A percentile compares a stretch with the other conserved stretches of the same genome.
Conservation (phyloP, 2,797 vertebrate species). For the Phalloptychus januarius region DNA sequence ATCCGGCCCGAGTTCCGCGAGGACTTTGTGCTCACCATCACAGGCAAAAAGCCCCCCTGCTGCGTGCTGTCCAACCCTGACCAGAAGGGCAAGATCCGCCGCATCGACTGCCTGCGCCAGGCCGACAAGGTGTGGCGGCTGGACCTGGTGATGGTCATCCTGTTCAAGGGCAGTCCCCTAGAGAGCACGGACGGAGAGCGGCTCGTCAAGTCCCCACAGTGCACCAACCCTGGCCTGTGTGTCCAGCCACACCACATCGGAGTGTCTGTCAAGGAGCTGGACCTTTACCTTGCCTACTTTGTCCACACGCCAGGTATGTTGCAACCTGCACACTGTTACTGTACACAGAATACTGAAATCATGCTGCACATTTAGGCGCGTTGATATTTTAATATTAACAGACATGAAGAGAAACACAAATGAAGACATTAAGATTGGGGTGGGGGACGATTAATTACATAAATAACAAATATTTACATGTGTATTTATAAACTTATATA, state of each 20-base stretch:
- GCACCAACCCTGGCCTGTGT: conserved; percentile 92
- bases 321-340: conserved; percentile 20
- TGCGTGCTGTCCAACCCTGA: conserved; percentile 96
- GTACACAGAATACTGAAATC: conserved; percentile 13
- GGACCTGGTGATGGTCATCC: conserved; percentile 97
- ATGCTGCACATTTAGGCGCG: conserved; percentile 6
- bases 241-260: conserved; percentile 97
- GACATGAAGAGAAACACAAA: conserved; percentile 16
- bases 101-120: conserved; percentile 95
- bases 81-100: conserved; percentile 96
- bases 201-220: conserved; percentile 94
- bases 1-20: conserved; percentile 95
- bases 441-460: not conserved
- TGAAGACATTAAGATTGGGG: not conserved
- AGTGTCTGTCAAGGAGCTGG: conserved; percentile 95
- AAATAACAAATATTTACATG: not conserved
- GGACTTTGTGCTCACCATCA: conserved; percentile 96
- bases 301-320: conserved; percentile 93
- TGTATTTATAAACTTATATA: not conserved
- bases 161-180: conserved; percentile 95
- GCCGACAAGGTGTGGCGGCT: conserved; percentile 96
- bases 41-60: conserved; percentile 92
- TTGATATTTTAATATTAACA: conserved; percentile 18
- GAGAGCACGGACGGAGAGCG: conserved; percentile 96
- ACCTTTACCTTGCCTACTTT: conserved; percentile 97